Evolutionary conservation across 2,113 vertebrate species (phyloP), one percentile per base, ranked within the genome.

Genomic region (Zosterops japonicus): DNA sequence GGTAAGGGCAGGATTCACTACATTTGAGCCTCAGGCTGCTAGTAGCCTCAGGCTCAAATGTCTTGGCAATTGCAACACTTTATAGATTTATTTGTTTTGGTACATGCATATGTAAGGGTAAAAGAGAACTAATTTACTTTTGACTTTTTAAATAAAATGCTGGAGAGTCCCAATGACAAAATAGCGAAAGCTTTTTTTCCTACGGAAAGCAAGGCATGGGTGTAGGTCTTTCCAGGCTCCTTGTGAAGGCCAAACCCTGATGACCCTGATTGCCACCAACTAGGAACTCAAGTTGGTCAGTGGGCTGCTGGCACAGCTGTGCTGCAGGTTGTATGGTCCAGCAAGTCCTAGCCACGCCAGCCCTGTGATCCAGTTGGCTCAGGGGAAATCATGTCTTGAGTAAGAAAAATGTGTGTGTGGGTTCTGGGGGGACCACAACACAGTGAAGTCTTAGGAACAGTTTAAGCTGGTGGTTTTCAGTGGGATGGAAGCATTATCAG

Each of bases 341-440:
- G 22, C 42, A 31, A 67, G 19, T 39, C 33, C 23, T 29, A 29
- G 29, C n/a, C 19, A 6, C 14, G 28, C 14, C 33, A 55, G 18
- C 9, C 29, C 55, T 39, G 25, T 25, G 27, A 65, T 50, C 22
- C 35, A 10, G 4, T 2, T 75, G 57, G 39, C 20, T 89, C 6
- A 16, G 80, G 12, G 81, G 42, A 68, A 64, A 55, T 42, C 2
- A 1, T 12, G 2, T 8, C 1, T 18, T 35, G 10, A 23, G 3
- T 21, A 28, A 56, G n/a, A 60, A 23, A n/a, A 49, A 5, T 3
- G 18, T 15, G 4, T n/a, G 1, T 13, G 4, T 16, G 8, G 1
- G 5, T 14, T 77, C 20, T 59, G 50, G 14, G 44, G 46, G 53
- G 28, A 27, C 50, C 19, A n/a, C 12, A 33, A 20, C 13, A 13